A percentile compares a stretch with the other conserved stretches of the same genome.
Evolutionary conservation across 2,113 vertebrate genomes (phyloP).

Genomic region (Labeo rohita): DNA sequence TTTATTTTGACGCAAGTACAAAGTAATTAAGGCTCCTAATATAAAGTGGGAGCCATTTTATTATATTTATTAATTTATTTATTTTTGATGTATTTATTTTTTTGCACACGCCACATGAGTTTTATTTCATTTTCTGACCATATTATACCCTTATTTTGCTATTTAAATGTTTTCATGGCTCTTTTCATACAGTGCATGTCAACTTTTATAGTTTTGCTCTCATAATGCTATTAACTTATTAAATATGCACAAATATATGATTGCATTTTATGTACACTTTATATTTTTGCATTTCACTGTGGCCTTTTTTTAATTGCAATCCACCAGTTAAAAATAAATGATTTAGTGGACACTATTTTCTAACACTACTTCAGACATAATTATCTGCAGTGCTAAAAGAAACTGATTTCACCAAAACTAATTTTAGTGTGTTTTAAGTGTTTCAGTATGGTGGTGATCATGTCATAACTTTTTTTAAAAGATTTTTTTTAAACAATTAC

Average conservation of each 20-base stretch:
- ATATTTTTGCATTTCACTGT: background rate
- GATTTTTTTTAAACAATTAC: background rate
- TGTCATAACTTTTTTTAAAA: background rate
- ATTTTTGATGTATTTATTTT: background rate
- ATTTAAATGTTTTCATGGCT: background rate
- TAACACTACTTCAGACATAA: background rate
- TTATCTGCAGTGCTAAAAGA: background rate
- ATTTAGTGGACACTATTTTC: background rate
- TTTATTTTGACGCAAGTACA: no score
- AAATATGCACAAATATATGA: background rate
- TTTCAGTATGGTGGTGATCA: background rate
- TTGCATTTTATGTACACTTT: background rate
- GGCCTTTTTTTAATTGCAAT: background rate
- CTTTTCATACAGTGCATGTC: background rate
- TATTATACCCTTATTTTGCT: background rate
- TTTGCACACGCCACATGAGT: background rate
- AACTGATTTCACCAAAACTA: background rate
- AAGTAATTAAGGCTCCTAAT: no score
- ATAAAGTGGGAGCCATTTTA: no score
- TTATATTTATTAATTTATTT: background rate
- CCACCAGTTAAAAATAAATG: background rate
- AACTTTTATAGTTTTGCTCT: background rate
- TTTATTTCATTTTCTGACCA: background rate
- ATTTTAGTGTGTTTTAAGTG: background rate
- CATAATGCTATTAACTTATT: background rate